Evolutionary conservation across 1,140 invertebrate species (phyloP).

Genomic region (Sycobia sp.): DNA sequence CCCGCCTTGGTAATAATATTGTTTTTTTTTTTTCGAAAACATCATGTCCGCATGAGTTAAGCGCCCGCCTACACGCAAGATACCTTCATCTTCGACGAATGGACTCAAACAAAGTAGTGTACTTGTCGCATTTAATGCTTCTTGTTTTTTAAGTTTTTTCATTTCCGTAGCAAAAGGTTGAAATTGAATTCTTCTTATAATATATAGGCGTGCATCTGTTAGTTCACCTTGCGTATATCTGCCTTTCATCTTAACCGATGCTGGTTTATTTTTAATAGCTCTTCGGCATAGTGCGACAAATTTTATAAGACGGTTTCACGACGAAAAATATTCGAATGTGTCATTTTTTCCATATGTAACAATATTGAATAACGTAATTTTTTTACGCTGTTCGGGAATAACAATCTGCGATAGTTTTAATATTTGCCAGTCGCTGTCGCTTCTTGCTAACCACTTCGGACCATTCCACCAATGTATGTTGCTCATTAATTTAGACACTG

Average conservation of each 20-base stretch:
- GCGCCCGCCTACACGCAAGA: too few species aligned
- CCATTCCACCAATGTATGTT: constrained; percentile 12
- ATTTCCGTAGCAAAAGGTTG: background rate
- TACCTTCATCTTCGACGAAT: background rate
- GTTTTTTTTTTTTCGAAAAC: background rate
- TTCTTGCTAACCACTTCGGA: background rate
- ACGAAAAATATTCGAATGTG: background rate
- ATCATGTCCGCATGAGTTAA: background rate
- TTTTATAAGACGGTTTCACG: background rate
- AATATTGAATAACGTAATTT: background rate
- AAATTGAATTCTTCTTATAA: background rate
- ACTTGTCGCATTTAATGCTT: background rate
- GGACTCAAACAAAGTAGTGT: background rate
- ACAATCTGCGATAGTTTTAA: background rate
- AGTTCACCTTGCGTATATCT: background rate
- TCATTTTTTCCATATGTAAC: background rate
- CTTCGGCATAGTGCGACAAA: background rate
- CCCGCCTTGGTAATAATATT: constrained; percentile 43
- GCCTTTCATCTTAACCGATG: background rate
- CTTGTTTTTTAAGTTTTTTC: background rate
- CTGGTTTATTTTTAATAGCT: background rate
- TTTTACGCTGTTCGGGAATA: background rate
- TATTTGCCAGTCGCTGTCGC: background rate
- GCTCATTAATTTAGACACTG: constrained; percentile 16
- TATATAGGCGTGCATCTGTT: too few species aligned